Percentiles rank a stretch among this genome's conserved stretches.
These are phyloP conservation scores for Diplodus sargus DNA, from an alignment of 2,797 vertebrate species.

Conservation along the genomic window DNA sequence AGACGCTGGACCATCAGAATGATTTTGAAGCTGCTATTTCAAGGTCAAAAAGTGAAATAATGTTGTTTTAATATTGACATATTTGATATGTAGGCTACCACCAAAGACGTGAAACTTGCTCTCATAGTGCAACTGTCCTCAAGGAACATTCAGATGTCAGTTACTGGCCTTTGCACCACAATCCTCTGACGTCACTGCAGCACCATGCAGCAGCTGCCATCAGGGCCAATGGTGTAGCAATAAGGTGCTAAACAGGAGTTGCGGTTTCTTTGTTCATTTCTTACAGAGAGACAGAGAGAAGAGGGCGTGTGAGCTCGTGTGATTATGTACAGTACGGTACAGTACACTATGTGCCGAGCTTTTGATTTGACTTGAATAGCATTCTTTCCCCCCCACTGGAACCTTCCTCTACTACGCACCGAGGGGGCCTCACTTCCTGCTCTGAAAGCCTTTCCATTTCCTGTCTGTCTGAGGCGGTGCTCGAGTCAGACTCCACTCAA, in stretches of 20 bases:
- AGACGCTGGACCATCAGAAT: too few species aligned
- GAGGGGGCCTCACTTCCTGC: constrained; percentile 79
- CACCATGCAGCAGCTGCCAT: constrained; percentile 14
- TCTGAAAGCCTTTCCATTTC: constrained; percentile 78
- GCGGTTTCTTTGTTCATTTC: background rate
- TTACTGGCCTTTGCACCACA: background rate
- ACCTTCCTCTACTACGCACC: constrained; percentile 67
- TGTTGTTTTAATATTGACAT: background rate
- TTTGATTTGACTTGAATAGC: constrained; percentile 70
- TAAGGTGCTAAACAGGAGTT: constrained; percentile 14
- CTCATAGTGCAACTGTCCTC: background rate
- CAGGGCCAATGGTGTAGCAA: constrained; percentile 14
- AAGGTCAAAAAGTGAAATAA: too few species aligned
- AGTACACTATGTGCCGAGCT: constrained; percentile 65
- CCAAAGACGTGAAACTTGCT: background rate
- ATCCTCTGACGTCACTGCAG: background rate
- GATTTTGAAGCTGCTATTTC: too few species aligned
- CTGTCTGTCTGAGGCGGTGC: constrained; percentile 68
- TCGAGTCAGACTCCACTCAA: constrained; percentile 17
- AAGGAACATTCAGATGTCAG: background rate
- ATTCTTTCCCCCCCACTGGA: constrained; percentile 64
- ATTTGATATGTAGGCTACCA: background rate
- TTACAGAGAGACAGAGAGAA: background rate
- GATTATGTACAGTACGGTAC: constrained; percentile 58
- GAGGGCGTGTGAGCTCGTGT: constrained; percentile 21